Evolutionary conservation across 2,888 invertebrate genomes (phyloP), one percentile per base, ranked within the genome.

Genomic region (Dioctria rufipes): DNA sequence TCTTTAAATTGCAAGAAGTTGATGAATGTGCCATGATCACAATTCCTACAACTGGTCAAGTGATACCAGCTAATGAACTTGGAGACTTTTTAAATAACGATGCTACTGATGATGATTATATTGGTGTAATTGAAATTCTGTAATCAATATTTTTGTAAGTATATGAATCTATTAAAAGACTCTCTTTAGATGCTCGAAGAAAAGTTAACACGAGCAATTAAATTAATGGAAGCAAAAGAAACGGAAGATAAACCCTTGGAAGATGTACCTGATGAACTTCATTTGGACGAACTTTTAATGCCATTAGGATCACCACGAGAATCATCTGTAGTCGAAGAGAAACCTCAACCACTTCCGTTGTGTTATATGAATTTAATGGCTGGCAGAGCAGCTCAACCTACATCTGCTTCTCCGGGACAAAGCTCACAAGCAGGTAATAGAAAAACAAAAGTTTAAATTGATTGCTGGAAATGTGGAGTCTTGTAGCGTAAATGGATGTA

Each of bases 1-100:
- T 89, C 78, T 88, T 88, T 81, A 89, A 88, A 80, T 83, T 89
- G 43, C 89, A 89, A 82, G 89, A 89, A 81, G 87, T 89, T 13
- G 88, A 88, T 81, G 89, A 89, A 81, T 86, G 85, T 54, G 86
- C 86, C 78, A 58, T 80, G 4, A 87, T 88, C 0, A 85, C 86
- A 5, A 84, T 88, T 75, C 82, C 83, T 37, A 84, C 85, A 2
- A 86, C 85, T 0, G 84, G 85, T 3, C 83, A 86, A 3, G 83
- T 83, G 5, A 86, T 88, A 11, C 85, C 83, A 37, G 86, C 88
- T 0, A 83, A 84, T 0, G 85, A 86, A 46, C 77, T 89, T 49
- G 87, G 87, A 2, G 85, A 87, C 42, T 88, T 85, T 81, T 83
- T 89, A n/a, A 84, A 84, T 0, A 83, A 86, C 4, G 85, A 85